phyloP scores from a whole-genome alignment of 1,140 invertebrate species.

The Heliconius nattereri region DNA sequence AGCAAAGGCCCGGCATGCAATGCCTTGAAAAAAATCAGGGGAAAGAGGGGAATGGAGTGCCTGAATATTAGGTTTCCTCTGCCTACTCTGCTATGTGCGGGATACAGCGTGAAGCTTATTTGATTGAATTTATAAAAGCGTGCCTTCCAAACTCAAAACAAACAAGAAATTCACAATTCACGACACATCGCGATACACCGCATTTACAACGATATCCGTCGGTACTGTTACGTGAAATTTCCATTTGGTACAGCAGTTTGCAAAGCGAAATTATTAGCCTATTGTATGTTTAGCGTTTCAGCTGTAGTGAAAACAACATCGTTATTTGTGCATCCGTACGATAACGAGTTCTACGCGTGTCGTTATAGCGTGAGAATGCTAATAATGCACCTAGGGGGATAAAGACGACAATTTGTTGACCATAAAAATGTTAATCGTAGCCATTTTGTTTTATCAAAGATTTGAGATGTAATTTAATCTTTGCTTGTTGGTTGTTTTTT shows the following conservation, averaged over 20 bases:
- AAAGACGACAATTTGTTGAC: not conserved
- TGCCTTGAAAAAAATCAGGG: no score
- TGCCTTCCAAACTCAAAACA: slow-evolving; percentile 44
- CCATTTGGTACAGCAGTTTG: slow-evolving; percentile 68
- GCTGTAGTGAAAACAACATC: slow-evolving; percentile 59
- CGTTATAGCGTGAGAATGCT: slow-evolving; percentile 31
- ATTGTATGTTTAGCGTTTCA: slow-evolving; percentile 63
- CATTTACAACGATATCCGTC: slow-evolving; percentile 61
- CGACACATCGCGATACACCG: slow-evolving; percentile 47
- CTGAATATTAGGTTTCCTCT: no score
- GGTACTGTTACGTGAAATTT: slow-evolving; percentile 60
- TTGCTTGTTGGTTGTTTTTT: no score
- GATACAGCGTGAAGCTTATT: no score
- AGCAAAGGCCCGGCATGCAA: no score
- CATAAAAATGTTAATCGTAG: not conserved
- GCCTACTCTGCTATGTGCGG: no score
- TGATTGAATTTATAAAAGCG: slow-evolving; percentile 48
- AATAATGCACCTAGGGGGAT: slow-evolving; percentile 23
- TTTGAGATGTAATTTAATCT: not conserved
- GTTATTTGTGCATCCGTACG: slow-evolving; percentile 57
- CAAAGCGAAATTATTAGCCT: slow-evolving; percentile 68
- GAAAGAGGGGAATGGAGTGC: no score
- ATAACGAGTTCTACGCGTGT: slow-evolving; percentile 51
- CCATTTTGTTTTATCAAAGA: not conserved
- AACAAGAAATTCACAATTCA: slow-evolving; percentile 51